Percentiles rank a stretch among this genome's conserved stretches.
Evolutionary conservation across 2,888 invertebrate species (phyloP).

Genomic region (Cecidostiba fungosa): DNA sequence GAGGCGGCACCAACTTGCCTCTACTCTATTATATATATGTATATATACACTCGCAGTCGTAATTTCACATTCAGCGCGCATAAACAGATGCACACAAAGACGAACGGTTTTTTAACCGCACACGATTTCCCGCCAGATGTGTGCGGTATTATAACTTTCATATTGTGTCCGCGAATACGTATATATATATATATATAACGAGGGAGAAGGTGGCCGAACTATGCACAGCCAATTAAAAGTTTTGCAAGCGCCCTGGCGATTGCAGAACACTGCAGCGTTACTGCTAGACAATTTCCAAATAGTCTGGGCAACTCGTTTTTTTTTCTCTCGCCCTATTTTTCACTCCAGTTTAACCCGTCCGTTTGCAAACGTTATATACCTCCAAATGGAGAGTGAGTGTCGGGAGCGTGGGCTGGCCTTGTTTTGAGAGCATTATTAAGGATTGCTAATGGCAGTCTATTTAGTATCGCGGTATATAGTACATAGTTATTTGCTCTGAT

Average conservation of each 20-base stretch:
- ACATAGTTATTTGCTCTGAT: not conserved
- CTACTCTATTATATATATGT: not conserved
- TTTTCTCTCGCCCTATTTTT: not conserved
- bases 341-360: not conserved
- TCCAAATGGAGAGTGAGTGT: not conserved
- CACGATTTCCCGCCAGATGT: not conserved
- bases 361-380: not conserved
- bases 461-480: not conserved
- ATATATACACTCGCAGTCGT: not conserved
- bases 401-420: not conserved
- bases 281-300: not conserved
- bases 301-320: not conserved
- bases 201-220: not conserved
- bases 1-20: not conserved
- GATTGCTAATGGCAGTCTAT: not conserved
- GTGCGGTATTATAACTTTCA: not conserved
- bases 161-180: not conserved
- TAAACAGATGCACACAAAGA: not conserved
- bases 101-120: not conserved
- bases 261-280: not conserved
- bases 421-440: not conserved
- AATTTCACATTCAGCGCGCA: constrained; percentile 35
- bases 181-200: constrained; percentile 6
- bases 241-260: constrained; percentile 25
- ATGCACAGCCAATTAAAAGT: constrained; percentile 59